phyloP scores from a whole-genome alignment of 1,140 invertebrate genomes.

The Epicauta chinensis region DNA sequence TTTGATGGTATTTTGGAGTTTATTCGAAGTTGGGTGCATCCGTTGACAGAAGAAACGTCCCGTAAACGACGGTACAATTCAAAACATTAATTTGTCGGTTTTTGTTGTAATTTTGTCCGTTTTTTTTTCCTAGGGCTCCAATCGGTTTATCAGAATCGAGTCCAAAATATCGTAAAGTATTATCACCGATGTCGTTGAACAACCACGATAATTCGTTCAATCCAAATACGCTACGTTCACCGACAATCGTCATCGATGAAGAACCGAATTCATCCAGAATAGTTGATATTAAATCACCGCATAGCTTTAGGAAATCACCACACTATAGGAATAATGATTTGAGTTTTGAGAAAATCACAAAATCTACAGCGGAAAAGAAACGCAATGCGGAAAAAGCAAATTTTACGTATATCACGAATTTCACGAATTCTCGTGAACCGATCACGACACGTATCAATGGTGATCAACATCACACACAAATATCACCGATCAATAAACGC shows the following conservation, averaged over 20 bases:
- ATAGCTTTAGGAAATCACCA: not conserved
- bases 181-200: constrained; percentile 1
- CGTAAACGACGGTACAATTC: constrained; percentile 8
- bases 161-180: constrained; percentile 1
- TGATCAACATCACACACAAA: constrained; percentile 1
- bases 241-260: no score
- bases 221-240: no score
- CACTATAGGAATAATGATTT: constrained; percentile 3
- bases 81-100: not conserved
- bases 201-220: not conserved
- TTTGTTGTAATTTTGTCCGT: no score
- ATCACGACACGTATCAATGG: not conserved
- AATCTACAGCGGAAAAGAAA: constrained; percentile 3
- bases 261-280: not conserved
- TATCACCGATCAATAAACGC: constrained; percentile 1
- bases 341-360: not conserved
- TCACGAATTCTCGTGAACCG: constrained; percentile 1
- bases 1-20: constrained; percentile 6
- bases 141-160: not conserved
- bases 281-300: constrained; percentile 1
- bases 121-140: not conserved
- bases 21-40: constrained; percentile 3
- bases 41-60: not conserved
- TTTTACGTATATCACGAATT: constrained; percentile 6
- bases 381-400: constrained; percentile 2